These are phyloP conservation scores for Tachycineta bicolor DNA, from an alignment of 2,113 vertebrate genomes.

Conservation along the genomic window DNA sequence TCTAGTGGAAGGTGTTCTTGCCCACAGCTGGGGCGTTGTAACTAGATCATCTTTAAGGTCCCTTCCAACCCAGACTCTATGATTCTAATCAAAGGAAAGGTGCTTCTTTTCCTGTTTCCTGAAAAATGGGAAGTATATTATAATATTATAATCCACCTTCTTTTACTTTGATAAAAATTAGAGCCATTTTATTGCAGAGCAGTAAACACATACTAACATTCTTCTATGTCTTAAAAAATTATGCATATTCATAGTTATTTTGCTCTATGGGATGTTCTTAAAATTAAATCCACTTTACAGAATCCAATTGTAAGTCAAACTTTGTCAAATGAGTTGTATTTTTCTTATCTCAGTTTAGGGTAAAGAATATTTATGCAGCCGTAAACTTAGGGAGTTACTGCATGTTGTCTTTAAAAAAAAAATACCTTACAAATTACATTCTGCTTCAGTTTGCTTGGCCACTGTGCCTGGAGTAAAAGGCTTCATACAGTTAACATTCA, in stretches of 20 bases:
- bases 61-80: background rate
- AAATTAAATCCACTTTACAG: background rate
- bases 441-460: background rate
- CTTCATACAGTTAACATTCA: background rate
- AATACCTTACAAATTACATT: background rate
- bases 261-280: background rate
- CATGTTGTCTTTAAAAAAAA: background rate
- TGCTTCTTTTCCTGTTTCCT: background rate
- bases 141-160: background rate
- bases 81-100: background rate
- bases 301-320: background rate
- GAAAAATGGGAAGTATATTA: background rate
- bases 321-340: background rate
- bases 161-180: background rate
- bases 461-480: background rate
- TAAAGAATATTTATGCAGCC: background rate
- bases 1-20: background rate
- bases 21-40: rapidly evolving
- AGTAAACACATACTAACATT: background rate
- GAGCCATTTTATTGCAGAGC: background rate
- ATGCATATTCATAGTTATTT: background rate
- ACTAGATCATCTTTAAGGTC: background rate
- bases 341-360: background rate
- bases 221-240: background rate
- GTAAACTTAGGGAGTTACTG: background rate